These are phyloP conservation scores for Otis tarda DNA, from an alignment of 2,113 vertebrate genomes.

Conservation along the genomic window DNA sequence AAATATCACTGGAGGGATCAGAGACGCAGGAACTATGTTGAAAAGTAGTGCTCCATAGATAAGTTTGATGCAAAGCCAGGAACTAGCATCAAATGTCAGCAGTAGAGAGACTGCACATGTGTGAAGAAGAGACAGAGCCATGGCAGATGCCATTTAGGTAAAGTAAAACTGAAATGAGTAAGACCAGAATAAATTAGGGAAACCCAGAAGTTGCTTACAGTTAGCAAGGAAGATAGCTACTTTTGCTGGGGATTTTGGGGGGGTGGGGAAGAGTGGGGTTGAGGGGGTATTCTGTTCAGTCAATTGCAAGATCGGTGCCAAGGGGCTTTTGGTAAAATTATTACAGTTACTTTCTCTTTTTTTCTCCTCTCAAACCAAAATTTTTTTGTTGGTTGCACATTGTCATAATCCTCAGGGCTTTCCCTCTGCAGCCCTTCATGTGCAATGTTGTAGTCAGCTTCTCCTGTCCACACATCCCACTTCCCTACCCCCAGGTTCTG, in stretches of 20 bases:
- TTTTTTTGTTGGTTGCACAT: neutral
- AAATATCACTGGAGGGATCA: constrained; percentile 16
- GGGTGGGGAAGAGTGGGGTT: accelerated
- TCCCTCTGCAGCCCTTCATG: neutral
- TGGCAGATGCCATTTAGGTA: neutral
- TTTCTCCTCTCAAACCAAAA: neutral
- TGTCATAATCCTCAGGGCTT: neutral
- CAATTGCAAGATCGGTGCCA: neutral
- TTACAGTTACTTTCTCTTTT: neutral
- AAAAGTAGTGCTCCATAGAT: neutral
- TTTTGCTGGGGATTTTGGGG: neutral
- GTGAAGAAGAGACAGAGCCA: neutral
- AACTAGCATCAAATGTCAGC: constrained; percentile 18
- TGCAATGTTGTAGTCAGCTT: neutral
- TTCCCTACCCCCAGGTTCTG: accelerated
- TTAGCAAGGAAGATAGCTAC: neutral
- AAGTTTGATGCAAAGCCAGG: constrained; percentile 28
- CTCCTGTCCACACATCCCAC: neutral
- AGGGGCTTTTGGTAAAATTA: neutral
- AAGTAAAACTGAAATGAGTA: constrained; percentile 19
- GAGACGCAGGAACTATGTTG: neutral
- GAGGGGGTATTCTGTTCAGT: neutral
- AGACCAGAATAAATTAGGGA: constrained; percentile 34
- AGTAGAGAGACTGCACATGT: neutral
- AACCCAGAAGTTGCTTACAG: neutral